A percentile compares a stretch with the other conserved stretches of the same genome.
Evolutionary conservation across 1,140 invertebrate genomes (phyloP).

Genomic region (Adoxophyes honmai): DNA sequence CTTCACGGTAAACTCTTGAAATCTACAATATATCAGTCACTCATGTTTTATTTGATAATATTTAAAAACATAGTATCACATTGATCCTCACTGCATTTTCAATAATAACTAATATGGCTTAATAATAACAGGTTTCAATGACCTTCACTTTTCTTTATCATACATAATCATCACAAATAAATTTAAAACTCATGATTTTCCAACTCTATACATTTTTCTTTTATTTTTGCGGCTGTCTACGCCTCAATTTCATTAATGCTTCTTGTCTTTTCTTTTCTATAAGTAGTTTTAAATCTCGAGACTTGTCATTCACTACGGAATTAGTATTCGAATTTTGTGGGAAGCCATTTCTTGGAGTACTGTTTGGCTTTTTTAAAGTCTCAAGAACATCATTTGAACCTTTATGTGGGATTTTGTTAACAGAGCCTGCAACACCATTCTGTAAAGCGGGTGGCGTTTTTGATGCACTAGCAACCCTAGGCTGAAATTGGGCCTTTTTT

Average conservation of each 20-base stretch:
- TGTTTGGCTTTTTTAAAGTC: neutral
- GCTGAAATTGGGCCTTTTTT: slow-evolving; percentile 27
- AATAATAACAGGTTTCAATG: no score
- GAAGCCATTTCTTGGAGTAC: neutral
- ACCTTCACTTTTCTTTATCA: no score
- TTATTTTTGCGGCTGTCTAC: slow-evolving; percentile 34
- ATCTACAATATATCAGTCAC: no score
- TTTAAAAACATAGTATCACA: no score
- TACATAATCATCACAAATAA: no score
- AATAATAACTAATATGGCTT: no score
- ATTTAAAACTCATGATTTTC: no score
- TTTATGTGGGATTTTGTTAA: slow-evolving; percentile 1
- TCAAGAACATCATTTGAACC: neutral
- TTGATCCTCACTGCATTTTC: no score
- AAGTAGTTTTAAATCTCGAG: slow-evolving; percentile 39
- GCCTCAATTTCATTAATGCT: slow-evolving; percentile 63
- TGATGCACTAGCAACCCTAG: slow-evolving; percentile 28
- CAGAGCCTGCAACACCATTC: neutral
- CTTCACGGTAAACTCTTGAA: no score
- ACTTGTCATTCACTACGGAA: neutral
- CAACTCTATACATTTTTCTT: slow-evolving; percentile 22
- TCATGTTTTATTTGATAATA: no score
- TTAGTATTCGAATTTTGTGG: slow-evolving; percentile 25
- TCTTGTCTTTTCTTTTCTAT: slow-evolving; percentile 69
- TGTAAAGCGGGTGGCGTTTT: slow-evolving; percentile 28